A percentile compares a stretch with the other conserved stretches of the same genome.
Evolutionary conservation across 1,140 invertebrate species (phyloP).

Genomic region (Brachionus angularis): DNA sequence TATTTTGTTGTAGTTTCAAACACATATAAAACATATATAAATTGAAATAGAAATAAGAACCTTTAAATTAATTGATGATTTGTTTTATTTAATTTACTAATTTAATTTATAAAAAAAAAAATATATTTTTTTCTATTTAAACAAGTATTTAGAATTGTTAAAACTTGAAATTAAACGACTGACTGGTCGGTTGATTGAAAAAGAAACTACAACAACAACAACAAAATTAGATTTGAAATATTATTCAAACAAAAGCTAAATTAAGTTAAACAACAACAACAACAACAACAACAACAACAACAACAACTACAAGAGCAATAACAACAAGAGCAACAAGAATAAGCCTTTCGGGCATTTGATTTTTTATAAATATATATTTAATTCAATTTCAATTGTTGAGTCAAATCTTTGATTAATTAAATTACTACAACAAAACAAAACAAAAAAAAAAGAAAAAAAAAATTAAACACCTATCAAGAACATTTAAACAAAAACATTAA

Average conservation of each 20-base stretch:
- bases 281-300: constrained; percentile 9
- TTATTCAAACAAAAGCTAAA: constrained; percentile 6
- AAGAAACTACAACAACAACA: too few species aligned
- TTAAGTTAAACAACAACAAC: constrained; percentile 15
- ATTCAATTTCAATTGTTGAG: background rate
- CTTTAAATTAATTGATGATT: constrained; percentile 18
- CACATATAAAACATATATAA: constrained; percentile 3
- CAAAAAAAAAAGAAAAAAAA: too few species aligned
- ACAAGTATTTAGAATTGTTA: constrained; percentile 15
- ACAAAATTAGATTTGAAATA: constrained; percentile 25
- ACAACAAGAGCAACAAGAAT: too few species aligned
- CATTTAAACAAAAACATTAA: constrained; percentile 1
- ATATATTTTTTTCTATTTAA: constrained; percentile 24
- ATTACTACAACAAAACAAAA: constrained; percentile 32
- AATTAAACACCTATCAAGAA: constrained; percentile 32
- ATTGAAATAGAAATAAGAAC: background rate
- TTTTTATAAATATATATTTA: constrained; percentile 8
- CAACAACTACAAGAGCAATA: constrained; percentile 20
- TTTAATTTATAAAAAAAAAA: constrained; percentile 27
- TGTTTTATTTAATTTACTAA: constrained; percentile 30
- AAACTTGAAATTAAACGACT: constrained; percentile 31
- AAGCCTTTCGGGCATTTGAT: constrained; percentile 41
- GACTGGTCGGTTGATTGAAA: constrained; percentile 42
- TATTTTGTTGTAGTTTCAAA: too few species aligned
- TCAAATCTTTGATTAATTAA: constrained; percentile 28